These are phyloP conservation scores for Bryconaethiops microstoma DNA, from an alignment of 2,797 vertebrate species.

Conservation along the genomic window DNA sequence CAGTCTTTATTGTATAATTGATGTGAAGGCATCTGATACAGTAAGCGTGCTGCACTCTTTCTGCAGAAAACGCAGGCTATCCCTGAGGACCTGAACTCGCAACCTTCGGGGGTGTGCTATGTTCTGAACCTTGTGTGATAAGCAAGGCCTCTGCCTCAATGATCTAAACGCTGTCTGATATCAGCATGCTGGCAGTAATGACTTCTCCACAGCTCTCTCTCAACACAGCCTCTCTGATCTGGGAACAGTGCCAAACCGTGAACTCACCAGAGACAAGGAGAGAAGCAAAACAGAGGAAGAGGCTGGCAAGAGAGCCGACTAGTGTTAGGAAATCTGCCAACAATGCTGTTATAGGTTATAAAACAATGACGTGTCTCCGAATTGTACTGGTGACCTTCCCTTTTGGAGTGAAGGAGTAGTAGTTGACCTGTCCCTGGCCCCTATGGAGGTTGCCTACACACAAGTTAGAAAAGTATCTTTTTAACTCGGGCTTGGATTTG, in stretches of 20 bases:
- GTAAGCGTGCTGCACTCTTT: conserved; percentile 29
- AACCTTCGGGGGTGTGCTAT: conserved; percentile 46
- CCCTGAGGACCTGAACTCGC: conserved; percentile 50
- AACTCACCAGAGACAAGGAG: conserved; percentile 66
- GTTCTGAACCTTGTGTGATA: conserved; percentile 61
- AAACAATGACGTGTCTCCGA: conserved; percentile 53
- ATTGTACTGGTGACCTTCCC: conserved; percentile 64
- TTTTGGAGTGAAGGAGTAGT: conserved; percentile 55
- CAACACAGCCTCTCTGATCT: conserved; percentile 67
- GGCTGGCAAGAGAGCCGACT: conserved; percentile 55
- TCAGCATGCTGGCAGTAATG: conserved; percentile 67
- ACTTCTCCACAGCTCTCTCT: conserved; percentile 66
- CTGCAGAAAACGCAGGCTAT: conserved; percentile 24
- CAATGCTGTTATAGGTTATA: conserved; percentile 65
- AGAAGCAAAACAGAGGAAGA: conserved; percentile 51
- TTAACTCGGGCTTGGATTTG: conserved; percentile 26
- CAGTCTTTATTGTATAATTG: conserved; percentile 39
- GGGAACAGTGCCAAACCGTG: conserved; percentile 73
- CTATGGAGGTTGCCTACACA: neutral
- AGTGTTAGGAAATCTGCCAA: conserved; percentile 65
- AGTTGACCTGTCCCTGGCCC: conserved; percentile 66
- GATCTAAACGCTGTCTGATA: conserved; percentile 71
- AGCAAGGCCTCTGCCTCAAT: conserved; percentile 62
- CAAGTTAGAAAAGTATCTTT: neutral
- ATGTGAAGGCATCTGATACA: conserved; percentile 23